Percentiles rank a stretch among this genome's conserved stretches.
Evolutionary conservation across 2,888 invertebrate species (phyloP).

Genomic region (Crepidodera aurea): DNA sequence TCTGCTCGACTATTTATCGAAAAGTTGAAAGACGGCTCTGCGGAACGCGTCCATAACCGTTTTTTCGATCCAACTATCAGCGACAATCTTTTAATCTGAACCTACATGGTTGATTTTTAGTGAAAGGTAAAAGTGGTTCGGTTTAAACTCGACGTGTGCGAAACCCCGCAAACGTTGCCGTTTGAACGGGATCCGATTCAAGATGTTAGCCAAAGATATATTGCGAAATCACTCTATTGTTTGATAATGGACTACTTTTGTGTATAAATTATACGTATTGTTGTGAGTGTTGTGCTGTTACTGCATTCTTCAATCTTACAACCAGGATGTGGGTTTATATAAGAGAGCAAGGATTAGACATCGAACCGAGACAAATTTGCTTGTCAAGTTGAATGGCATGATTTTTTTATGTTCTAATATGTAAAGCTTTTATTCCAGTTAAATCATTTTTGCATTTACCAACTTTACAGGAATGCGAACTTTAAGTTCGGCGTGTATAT

Average conservation of each 20-base stretch:
- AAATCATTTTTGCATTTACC: too few relatives aligned
- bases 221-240: conserved; percentile 24
- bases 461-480: too few relatives aligned
- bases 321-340: conserved; percentile 8
- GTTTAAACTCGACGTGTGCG: conserved; percentile 4
- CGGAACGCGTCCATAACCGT: not conserved
- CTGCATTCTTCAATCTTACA: not conserved
- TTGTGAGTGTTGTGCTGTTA: not conserved
- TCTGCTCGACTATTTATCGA: too few relatives aligned
- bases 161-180: conserved; percentile 3
- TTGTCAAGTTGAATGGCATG: not conserved
- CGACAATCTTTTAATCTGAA: conserved; percentile 18
- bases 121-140: conserved; percentile 23
- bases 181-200: conserved; percentile 11
- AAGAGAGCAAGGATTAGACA: not conserved
- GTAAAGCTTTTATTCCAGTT: too few relatives aligned
- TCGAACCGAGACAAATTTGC: not conserved
- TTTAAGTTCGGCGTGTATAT: too few relatives aligned
- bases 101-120: conserved; percentile 15
- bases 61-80: not conserved
- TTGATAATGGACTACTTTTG: conserved; percentile 26
- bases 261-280: conserved; percentile 1
- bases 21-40: not conserved
- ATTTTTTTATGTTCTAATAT: too few relatives aligned
- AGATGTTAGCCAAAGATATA: conserved; percentile 21